These are phyloP conservation scores for Chaetops frenatus DNA, from an alignment of 2,113 vertebrate species.

Conservation along the genomic window DNA sequence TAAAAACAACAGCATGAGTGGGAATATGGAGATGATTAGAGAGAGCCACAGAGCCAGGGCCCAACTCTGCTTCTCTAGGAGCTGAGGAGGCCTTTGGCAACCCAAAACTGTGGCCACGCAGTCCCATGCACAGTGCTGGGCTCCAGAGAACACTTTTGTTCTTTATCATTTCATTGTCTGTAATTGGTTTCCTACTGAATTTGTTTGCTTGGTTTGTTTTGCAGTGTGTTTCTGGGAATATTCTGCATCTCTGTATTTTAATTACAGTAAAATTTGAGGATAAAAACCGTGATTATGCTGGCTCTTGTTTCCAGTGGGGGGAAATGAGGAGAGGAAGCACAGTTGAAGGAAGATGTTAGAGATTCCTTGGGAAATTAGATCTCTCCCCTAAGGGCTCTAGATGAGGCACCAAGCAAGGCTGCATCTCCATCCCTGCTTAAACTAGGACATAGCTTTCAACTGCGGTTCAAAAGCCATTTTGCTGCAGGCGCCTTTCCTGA, in stretches of 20 bases:
- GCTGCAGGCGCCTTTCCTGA: background rate
- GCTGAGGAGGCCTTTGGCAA: background rate
- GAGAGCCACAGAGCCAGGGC: background rate
- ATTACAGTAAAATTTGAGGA: slow-evolving; percentile 65
- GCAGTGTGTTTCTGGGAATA: slow-evolving; percentile 56
- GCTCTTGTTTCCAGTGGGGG: slow-evolving; percentile 28
- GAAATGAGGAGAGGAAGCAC: background rate
- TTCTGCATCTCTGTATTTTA: slow-evolving; percentile 64
- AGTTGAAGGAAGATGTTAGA: slow-evolving; percentile 22
- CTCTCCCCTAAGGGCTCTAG: slow-evolving; percentile 16
- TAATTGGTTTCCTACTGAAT: slow-evolving; percentile 53
- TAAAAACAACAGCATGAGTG: background rate
- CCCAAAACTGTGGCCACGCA: rapidly evolving
- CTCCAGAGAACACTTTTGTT: slow-evolving; percentile 2
- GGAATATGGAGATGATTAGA: background rate
- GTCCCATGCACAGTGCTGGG: background rate
- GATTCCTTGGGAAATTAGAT: slow-evolving; percentile 55
- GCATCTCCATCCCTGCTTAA: slow-evolving; percentile 5
- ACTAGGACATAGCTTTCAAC: slow-evolving; percentile 38
- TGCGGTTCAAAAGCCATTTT: background rate
- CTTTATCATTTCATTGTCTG: slow-evolving; percentile 48
- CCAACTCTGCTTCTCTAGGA: background rate
- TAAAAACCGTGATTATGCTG: slow-evolving; percentile 19
- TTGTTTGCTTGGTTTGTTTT: slow-evolving; percentile 58
- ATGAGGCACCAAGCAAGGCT: slow-evolving; percentile 10